Base-by-base conservation (phyloP, 2,113 vertebrate genomes). In the Lucifuga dentata region DNA sequence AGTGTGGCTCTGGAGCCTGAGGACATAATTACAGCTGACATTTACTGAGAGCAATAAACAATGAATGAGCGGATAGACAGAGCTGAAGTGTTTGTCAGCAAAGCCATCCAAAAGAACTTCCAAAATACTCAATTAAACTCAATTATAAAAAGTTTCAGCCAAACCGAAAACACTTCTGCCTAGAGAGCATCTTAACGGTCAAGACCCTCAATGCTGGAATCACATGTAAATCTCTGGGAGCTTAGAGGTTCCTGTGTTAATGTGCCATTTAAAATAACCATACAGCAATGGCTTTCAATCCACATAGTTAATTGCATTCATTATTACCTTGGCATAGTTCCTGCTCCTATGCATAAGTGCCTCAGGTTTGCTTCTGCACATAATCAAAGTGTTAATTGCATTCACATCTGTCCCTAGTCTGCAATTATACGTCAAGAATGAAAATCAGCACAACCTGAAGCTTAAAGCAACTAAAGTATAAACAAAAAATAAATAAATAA, bases 11-110 rank as follows among this genome's bases (percentile, higher is more conserved):
- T 44, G 64, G 61, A 76, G 62, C 20, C 17, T 43, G 21, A 64
- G 60, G 8, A 35, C 7, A 64, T 69, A 70, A 81, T 80, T 58
- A 67, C 6, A 50, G 44, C 69, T 76, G 73, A 81, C 79, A 80
- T 78, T 80, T 76, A 61, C 68, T 64, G 35, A 57, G 19, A 60
- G 67, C 44, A 45, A 39, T 49, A 10, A 64, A 65, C 33, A 65
- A 43, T n/a, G 39, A 40, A 52, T 38, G 33, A 49, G 66, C 19
- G 53, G 59, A 67, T 13, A 62, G 32, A 40, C 9, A 23, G n/a
- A 56, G 55, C 17, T 13, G 40, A 40, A 60, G 44, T 17, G 16
- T 60, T 50, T 66, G 40, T 26, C 10, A 15, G 29, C 21, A 44
- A 39, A 63, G 13, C 2, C 15, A 5, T 50, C 11, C 4, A 3